These are phyloP conservation scores for Mimumesa dahlbomi DNA, from an alignment of 2,888 invertebrate genomes.

Conservation along the genomic window DNA sequence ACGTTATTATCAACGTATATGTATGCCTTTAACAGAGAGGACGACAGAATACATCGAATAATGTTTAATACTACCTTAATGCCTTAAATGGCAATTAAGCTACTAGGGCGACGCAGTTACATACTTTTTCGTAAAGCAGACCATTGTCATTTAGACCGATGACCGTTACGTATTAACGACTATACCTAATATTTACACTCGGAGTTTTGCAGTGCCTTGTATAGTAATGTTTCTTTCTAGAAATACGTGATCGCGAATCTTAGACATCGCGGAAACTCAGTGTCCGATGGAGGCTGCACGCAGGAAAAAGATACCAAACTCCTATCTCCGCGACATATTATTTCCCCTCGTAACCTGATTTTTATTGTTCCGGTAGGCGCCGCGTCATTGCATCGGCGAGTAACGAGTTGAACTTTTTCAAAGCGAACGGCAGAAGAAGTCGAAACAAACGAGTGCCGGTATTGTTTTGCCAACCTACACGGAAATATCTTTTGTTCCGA, in stretches of 20 bases:
- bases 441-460: constrained; percentile 18
- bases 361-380: too few species aligned
- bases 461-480: constrained; percentile 25
- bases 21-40: too few species aligned
- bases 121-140: neutral
- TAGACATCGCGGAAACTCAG: too few species aligned
- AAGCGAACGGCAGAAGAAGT: constrained; percentile 19
- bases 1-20: neutral
- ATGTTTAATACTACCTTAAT: neutral
- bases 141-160: neutral
- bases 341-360: neutral
- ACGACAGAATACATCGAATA: too few species aligned
- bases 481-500: constrained; percentile 19
- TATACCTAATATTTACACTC: neutral
- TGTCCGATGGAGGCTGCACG: neutral
- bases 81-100: constrained; percentile 30
- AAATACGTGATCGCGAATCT: neutral
- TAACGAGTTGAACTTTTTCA: constrained; percentile 22
- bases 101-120: neutral
- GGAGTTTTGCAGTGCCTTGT: neutral
- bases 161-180: neutral
- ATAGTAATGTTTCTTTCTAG: neutral
- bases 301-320: neutral
- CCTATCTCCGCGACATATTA: neutral
- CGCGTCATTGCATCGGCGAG: constrained; percentile 23